Evolutionary conservation across 1,140 invertebrate genomes (phyloP), one percentile per base, ranked within the genome.

Genomic region (Heliothis virescens): DNA sequence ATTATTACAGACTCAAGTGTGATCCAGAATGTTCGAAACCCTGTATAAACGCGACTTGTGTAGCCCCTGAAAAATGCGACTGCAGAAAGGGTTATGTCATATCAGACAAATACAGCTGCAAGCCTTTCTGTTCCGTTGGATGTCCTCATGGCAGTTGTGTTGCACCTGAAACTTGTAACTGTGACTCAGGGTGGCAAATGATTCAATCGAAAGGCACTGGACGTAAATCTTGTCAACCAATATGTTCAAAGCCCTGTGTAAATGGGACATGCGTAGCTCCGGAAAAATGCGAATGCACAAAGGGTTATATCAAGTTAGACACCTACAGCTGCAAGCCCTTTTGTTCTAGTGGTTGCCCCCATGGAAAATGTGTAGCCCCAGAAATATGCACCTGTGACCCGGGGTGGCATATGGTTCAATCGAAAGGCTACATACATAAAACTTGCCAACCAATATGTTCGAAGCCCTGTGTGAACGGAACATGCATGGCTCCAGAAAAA

Each of bases 291-390:
- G 9, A 13, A 0, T 94, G 93, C 72, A 57, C 82, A 3, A 16
- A 57, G 1, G 84, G 88, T 26, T 88, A 83, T 79, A 29, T 62
- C 3, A 79, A 69, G 18, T 75, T 74, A 41, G 52, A 52, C 10
- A 53, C 60, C 2, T 81, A 73, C 48, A 83, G 65, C 15, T 95
- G 95, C 80, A 57, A 83, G 16, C 93, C 95, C 0, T 83, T 90
- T 41, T 95, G 95, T 79, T 85, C 89, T 29, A 79, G 72, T 9
- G 83, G 78, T 1, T 95, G 95, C 80, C 86, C 84, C 18, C 88
- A 91, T 79, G 95, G n/a, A n/a, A n/a, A n/a, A n/a, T n/a, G n/a
- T n/a, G n/a, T n/a, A n/a, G 89, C 88, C 0, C 95, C 95, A 0
- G 75, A 67, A 18, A 53, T 13, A 16, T 77, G 75, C 15, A 2